These are phyloP conservation scores for Linnaemya vulpina DNA, from an alignment of 2,888 invertebrate genomes.

Conservation along the genomic window DNA sequence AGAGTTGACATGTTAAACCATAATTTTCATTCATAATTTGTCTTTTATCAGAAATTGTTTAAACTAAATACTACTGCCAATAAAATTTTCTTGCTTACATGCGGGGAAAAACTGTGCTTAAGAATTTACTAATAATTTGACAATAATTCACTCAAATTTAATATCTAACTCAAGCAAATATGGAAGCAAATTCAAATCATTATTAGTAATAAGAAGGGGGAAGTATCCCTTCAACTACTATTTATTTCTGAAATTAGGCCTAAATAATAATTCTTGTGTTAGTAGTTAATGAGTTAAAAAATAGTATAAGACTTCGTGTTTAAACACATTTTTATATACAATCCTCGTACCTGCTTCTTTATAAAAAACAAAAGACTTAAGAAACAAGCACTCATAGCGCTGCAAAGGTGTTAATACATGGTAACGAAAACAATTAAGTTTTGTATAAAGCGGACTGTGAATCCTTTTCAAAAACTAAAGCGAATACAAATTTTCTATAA, in stretches of 20 bases:
- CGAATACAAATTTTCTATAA: no score
- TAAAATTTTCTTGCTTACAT: constrained; percentile 8
- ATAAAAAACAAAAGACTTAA: constrained; percentile 35
- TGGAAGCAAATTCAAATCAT: constrained; percentile 22
- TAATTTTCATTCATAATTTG: constrained; percentile 66
- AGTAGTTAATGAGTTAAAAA: no score
- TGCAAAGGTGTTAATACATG: background rate
- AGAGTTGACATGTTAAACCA: constrained; percentile 62
- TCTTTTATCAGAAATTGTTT: constrained; percentile 36
- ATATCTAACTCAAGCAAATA: constrained; percentile 34
- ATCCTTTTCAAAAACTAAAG: no score
- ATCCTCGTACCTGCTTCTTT: background rate
- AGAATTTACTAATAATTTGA: constrained; percentile 66
- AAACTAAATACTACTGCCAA: constrained; percentile 9
- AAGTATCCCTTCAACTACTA: background rate
- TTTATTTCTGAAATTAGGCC: no score
- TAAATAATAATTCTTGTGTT: no score
- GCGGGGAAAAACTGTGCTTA: constrained; percentile 6
- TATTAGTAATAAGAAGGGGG: constrained; percentile 10
- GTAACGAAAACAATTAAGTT: no score
- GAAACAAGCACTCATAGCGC: background rate
- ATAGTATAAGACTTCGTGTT: background rate
- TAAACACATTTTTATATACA: background rate
- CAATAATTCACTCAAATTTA: constrained; percentile 68
- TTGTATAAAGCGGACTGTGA: no score